Evolutionary conservation across 2,113 vertebrate genomes (phyloP), one percentile per base, ranked within the genome.

Genomic region (Stomatorhinus ivindoensis): DNA sequence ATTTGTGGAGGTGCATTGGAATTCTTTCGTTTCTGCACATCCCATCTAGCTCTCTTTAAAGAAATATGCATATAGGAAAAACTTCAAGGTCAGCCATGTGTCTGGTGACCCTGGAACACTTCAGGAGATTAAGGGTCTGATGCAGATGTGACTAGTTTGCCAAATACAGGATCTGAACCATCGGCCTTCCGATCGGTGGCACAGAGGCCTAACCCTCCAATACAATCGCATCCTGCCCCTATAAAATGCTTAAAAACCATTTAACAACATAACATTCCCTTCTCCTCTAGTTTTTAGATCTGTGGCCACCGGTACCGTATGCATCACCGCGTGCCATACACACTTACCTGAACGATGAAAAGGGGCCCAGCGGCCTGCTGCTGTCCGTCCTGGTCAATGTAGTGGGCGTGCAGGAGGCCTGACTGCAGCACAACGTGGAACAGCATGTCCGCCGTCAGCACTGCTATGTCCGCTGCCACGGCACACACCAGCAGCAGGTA

Each of bases 301-400:
- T n/a, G 46, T 48, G 24, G 44, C 44, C 82, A 44, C 27, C 39
- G 8, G 50, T 21, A 53, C 27, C 13, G 0, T 19, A 35, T 42
- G 31, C 17, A 4, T 17, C 73, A 42, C 3, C 7, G 21, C 15
- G n/a, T 10, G n/a, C 35, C 39, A 83, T 2, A 46, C 44, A n/a
- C 5, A 39, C 87, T 87, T 82, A 98, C 97, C 97, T 98, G 98
- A 4, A 97, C 73, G 11, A 99, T 92, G 91, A 98, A 96, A 55
- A 94, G 0, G 0, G 93, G 89, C n/a, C 95, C 97, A 0, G 97
- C 92, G 0, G 91, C 89, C 8, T 92, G 96, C 89, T 96, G 94
- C 1, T 93, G 94, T 0, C 97, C 97, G 0, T 93, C 53, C 11
- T 94, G 94, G 44, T 99, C 97, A 0, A 96, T 5, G 44, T 97